Percentiles rank a stretch among this genome's conserved stretches.
These are phyloP conservation scores for Andrena camellia DNA, from an alignment of 2,888 invertebrate species.

Conservation along the genomic window DNA sequence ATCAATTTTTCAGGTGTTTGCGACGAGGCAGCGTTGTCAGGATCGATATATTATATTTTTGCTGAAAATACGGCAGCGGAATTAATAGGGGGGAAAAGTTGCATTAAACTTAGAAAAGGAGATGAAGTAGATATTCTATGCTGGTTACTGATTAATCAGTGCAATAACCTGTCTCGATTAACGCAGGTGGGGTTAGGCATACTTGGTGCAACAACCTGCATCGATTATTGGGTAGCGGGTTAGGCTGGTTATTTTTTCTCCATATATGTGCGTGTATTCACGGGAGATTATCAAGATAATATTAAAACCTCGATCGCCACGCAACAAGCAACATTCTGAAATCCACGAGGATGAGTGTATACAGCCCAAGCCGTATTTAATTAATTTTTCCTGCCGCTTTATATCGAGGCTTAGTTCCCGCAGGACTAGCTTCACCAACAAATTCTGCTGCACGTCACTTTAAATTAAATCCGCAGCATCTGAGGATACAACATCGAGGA, in stretches of 20 bases:
- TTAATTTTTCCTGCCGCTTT: background rate
- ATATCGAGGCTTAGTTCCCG: background rate
- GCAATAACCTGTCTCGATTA: constrained; percentile 55
- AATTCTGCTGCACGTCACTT: background rate
- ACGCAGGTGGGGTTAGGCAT: constrained; percentile 30
- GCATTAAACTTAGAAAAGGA: background rate
- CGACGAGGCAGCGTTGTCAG: too few relatives aligned
- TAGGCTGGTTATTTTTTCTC: constrained; percentile 50
- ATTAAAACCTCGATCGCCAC: constrained; percentile 27
- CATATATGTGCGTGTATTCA: constrained; percentile 21
- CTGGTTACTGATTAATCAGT: constrained; percentile 27
- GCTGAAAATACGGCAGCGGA: background rate
- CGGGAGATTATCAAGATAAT: constrained; percentile 46
- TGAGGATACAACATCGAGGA: background rate
- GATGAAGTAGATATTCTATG: background rate
- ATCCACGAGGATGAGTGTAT: background rate
- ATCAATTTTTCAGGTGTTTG: background rate
- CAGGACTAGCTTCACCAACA: background rate
- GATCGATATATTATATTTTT: background rate
- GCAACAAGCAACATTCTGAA: background rate
- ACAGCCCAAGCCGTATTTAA: background rate
- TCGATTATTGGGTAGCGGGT: constrained; percentile 62
- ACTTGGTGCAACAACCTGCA: constrained; percentile 64
- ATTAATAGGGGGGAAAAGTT: background rate
- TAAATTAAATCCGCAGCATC: background rate